Base-by-base conservation (phyloP, 2,888 invertebrate genomes). In the Zelleria hepariella region DNA sequence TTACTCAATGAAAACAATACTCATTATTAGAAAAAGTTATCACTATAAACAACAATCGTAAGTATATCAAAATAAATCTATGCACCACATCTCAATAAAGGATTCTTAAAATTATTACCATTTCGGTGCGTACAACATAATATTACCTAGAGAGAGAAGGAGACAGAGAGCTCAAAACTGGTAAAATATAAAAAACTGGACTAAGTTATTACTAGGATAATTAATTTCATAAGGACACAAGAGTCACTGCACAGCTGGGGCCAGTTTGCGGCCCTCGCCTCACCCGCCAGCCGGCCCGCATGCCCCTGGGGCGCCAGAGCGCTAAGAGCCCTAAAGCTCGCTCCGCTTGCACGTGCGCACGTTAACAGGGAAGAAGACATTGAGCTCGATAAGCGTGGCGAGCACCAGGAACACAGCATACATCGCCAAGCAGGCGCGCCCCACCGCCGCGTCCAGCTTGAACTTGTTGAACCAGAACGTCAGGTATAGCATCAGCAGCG, bases 351-450 rank as follows among this genome's bases (percentile, higher is more conserved):
- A 97, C 63, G 96, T 95, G 67, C 96, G 96, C 68, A 95, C 90
- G 86, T 96, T 97, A 70, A 97, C 95, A 70, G 93, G 93, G 90
- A 96, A 96, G 92, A 97, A 97, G 65, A 96, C 95, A 83, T 97
- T 97, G 72, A 97, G 91, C 89, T 97, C 97, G 73, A 96, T 97
- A 69, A 97, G 91, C 65, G 95, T 96, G 59, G 97, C 96, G 66
- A 97, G 90, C 59, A 96, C 92, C 64, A 97, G 91, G 78, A 97
- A 97, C 68, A 95, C 92, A 62, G 94, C 93, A 85, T 98, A 97
- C 93, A 96, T 95, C 65, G 94, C 90, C 64, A 97, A 90, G 72
- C 96, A 96, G 59, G 95, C 93, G 60, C 93, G 91, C 62, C 97
- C 97, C 61, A 97, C 95, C 72, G 93, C 93, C 73, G 93, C 94